Evolutionary conservation across 2,113 vertebrate species (phyloP).

Genomic region (Perognathus longimembris): DNA sequence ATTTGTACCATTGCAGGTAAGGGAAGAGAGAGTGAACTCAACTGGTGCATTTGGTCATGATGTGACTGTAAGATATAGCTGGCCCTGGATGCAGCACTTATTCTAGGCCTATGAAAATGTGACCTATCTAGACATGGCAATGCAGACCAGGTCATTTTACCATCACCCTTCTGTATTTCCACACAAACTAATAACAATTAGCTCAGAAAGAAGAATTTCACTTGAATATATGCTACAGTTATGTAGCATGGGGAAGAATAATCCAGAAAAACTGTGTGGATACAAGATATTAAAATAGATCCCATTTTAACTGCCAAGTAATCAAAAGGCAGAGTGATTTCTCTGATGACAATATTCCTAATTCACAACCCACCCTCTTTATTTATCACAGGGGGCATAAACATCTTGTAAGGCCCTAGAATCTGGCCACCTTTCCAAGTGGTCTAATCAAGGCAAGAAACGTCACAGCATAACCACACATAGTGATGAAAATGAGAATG

Average conservation of each 20-base stretch:
- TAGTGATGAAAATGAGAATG: not conserved
- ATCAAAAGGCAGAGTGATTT: not conserved
- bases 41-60: not conserved
- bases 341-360: not conserved
- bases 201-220: not conserved
- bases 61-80: not conserved
- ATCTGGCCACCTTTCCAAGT: not conserved
- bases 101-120: not conserved
- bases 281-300: not conserved
- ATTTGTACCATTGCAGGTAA: no score
- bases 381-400: not conserved
- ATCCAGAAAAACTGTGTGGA: not conserved
- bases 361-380: not conserved
- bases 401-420: not conserved
- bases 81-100: not conserved
- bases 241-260: not conserved
- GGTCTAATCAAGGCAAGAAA: conserved; percentile 29
- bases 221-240: not conserved
- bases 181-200: not conserved
- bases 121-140: not conserved
- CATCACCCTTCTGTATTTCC: not conserved
- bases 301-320: not conserved
- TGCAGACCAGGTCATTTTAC: not conserved
- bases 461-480: not conserved
- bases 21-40: not conserved